Conservation (phyloP, 2,797 vertebrate genomes). For the Etheostoma perlongum region DNA sequence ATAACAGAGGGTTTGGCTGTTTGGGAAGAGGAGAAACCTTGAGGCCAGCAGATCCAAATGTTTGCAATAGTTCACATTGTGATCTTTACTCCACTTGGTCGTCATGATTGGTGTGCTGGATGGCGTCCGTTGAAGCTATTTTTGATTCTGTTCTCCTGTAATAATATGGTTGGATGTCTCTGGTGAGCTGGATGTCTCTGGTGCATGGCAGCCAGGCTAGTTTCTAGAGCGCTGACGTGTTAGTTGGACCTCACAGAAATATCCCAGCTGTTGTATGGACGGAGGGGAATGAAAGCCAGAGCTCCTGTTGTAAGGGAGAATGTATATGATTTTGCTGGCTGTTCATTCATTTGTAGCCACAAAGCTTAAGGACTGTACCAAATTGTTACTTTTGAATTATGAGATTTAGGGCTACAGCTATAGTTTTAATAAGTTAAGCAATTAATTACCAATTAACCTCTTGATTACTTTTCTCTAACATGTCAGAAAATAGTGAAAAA, state of each 20-base stretch:
- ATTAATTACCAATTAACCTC: background rate
- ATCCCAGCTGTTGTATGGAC: conserved; percentile 56
- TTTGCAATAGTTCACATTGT: conserved; percentile 81
- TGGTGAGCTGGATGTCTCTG: conserved; percentile 59
- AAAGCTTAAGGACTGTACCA: background rate
- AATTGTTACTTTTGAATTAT: conserved; percentile 6
- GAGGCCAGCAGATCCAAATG: conserved; percentile 66
- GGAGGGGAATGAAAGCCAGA: conserved; percentile 48
- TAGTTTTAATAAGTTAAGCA: background rate
- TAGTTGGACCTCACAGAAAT: conserved; percentile 63
- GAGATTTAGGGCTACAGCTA: conserved; percentile 1
- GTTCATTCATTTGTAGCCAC: conserved; percentile 8
- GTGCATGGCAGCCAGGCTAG: conserved; percentile 39
- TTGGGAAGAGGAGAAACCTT: conserved; percentile 68
- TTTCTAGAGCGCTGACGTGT: conserved; percentile 52
- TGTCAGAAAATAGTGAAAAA: conserved; percentile 15
- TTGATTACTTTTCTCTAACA: conserved; percentile 15
- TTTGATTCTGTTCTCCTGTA: conserved; percentile 74
- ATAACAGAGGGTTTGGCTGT: conserved; percentile 73
- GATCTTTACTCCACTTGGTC: conserved; percentile 75
- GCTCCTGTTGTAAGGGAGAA: conserved; percentile 40
- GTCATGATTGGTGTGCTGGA: conserved; percentile 65
- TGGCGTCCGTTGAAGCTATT: conserved; percentile 73
- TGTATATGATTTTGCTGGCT: conserved; percentile 24
- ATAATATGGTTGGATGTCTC: conserved; percentile 74